phyloP scores from a whole-genome alignment of 2,113 vertebrate genomes.

The Pionites leucogaster region DNA sequence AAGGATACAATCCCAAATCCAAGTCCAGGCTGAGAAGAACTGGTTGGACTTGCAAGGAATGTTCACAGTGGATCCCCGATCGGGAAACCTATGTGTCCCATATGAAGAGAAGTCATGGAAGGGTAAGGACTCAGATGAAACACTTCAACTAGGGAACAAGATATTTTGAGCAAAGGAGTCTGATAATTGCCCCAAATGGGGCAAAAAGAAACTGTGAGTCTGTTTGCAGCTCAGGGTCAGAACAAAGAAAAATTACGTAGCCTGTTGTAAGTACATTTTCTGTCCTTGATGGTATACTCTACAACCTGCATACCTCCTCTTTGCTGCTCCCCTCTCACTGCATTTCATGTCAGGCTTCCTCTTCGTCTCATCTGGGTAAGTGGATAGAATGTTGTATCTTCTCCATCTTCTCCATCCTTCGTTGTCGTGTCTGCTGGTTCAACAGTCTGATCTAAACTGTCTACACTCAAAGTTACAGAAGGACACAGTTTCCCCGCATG shows the following conservation, averaged over 20 bases:
- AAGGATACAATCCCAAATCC: constrained; percentile 65
- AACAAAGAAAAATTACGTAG: background rate
- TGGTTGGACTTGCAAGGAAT: constrained; percentile 91
- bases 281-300: background rate
- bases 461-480: background rate
- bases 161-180: background rate
- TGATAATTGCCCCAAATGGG: background rate
- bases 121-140: constrained; percentile 72
- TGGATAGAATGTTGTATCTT: background rate
- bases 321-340: background rate
- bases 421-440: background rate
- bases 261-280: background rate
- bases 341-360: background rate
- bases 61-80: constrained; percentile 89
- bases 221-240: background rate
- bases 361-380: background rate
- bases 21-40: constrained; percentile 75
- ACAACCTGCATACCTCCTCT: background rate
- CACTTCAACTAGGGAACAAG: background rate
- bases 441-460: background rate
- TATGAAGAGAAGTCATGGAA: constrained; percentile 89
- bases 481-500: background rate
- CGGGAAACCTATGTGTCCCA: constrained; percentile 90
- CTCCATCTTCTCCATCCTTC: background rate
- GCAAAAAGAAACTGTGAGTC: background rate